Evolutionary conservation across 2,113 vertebrate genomes (phyloP).

Genomic region (Talpa occidentalis): DNA sequence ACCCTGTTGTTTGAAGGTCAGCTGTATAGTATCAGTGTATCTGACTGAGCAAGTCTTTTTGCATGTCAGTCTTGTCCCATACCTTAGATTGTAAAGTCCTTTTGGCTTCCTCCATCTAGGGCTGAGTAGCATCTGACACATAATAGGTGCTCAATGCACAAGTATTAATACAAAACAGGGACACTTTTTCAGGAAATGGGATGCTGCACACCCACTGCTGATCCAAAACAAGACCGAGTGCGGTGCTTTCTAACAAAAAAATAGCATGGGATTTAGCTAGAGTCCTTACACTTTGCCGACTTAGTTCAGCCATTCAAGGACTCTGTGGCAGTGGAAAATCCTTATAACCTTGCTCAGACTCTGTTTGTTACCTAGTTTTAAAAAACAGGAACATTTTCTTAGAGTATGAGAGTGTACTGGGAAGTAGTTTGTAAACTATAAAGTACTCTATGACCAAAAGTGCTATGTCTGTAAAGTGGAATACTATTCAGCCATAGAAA

Average conservation of each 20-base stretch:
- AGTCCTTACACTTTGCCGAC: slow-evolving; percentile 34
- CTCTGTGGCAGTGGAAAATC: background rate
- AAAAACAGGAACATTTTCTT: background rate
- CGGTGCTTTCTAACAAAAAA: slow-evolving; percentile 14
- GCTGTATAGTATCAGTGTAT: background rate
- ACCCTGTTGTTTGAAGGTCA: background rate
- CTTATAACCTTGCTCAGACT: background rate
- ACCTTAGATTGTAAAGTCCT: background rate
- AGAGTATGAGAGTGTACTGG: background rate
- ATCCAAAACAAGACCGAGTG: background rate
- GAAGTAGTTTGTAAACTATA: slow-evolving; percentile 14
- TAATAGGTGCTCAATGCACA: background rate
- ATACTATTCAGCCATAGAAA: slow-evolving; percentile 7
- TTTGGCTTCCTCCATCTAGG: background rate
- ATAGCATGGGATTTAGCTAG: slow-evolving; percentile 5
- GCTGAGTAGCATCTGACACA: background rate
- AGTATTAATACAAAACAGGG: slow-evolving; percentile 27
- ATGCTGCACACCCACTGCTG: background rate
- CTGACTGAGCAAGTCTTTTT: background rate
- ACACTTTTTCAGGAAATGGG: background rate
- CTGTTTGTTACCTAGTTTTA: slow-evolving; percentile 15
- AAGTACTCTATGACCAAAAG: background rate
- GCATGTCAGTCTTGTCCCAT: background rate
- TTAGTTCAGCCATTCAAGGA: slow-evolving; percentile 23
- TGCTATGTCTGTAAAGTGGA: background rate